Conservation (phyloP, 2,797 vertebrate genomes). For the Microchirus variegatus region DNA sequence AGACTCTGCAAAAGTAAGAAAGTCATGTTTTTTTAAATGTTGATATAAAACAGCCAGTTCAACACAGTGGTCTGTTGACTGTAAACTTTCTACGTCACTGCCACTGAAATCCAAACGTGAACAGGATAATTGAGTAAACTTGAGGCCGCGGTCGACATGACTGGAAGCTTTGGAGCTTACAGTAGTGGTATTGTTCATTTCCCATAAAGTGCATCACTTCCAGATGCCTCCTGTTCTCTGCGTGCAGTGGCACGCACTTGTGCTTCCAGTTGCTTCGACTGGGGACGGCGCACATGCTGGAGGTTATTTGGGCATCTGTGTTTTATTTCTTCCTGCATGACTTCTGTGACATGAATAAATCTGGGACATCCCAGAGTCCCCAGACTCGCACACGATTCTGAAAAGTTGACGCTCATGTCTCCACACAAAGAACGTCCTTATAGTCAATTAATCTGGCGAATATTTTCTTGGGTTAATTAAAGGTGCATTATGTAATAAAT, state of each 20-base stretch:
- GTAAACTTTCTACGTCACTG: background rate
- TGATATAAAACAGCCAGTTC: background rate
- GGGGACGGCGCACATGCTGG: slow-evolving; percentile 23
- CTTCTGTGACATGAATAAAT: background rate
- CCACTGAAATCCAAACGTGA: background rate
- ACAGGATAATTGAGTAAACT: background rate
- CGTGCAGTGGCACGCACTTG: slow-evolving; percentile 17
- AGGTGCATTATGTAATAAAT: too few species aligned
- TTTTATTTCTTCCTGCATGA: slow-evolving; percentile 12
- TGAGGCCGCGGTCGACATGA: background rate
- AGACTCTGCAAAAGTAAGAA: slow-evolving; percentile 58
- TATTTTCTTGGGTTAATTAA: too few species aligned
- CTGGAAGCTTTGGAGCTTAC: slow-evolving; percentile 16
- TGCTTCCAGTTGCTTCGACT: slow-evolving; percentile 8
- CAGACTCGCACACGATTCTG: too few species aligned
- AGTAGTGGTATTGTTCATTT: slow-evolving; percentile 36
- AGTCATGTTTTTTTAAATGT: background rate
- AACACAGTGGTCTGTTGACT: background rate
- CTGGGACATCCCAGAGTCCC: too few species aligned
- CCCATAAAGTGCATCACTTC: slow-evolving; percentile 33
- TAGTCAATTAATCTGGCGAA: too few species aligned
- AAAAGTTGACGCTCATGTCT: too few species aligned
- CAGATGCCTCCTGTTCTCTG: slow-evolving; percentile 39
- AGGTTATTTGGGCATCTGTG: slow-evolving; percentile 17
- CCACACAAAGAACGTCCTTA: too few species aligned